Base-by-base conservation (phyloP, 2,888 invertebrate genomes). In the Suillia variegata region DNA sequence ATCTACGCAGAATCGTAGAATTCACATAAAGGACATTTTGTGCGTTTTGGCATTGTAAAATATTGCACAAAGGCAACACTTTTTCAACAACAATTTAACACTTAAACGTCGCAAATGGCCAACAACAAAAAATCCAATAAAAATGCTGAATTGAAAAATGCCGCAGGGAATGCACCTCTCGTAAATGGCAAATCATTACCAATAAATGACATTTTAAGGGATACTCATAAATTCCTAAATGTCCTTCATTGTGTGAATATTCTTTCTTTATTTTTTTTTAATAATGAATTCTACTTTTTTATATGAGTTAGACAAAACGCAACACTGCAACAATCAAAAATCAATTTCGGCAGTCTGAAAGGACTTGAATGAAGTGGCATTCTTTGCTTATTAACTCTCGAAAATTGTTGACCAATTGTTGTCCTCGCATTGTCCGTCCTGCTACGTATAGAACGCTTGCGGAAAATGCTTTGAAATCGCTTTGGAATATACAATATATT, bases 291-390 rank as follows among this genome's bases (percentile, higher is more conserved):
- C n/a, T n/a, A n/a, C n/a, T n/a, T n/a, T n/a, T n/a, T n/a, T n/a
- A n/a, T n/a, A 59, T 58, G 42, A 18, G 18, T 50, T 61, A 62
- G 66, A 62, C 54, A 57, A 63, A 66, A 62, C 64, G 59, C 34
- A 68, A 67, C 67, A 67, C 55, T 63, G 65, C 55, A 67, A 66
- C 67, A 62, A 66, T 70, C 67, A 68, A 65, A 66, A 66, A 67
- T 54, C 67, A 65, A 70, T 68, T 68, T 67, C 58, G 59, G 62
- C 60, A 61, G 55, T 64, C 49, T 56, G 60, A 62, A 26, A 33
- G 26, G 58, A 56, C 62, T 54, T 56, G 38, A 62, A 62, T 58
- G 58, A 54, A 58, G 61, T 58, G 47, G 56, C 59, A 62, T 62
- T 58, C 58, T 50, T 58, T 33, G 50, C 53, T 50, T 53, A 56